Conservation (phyloP, 2,888 invertebrate species). For the Tethea ocularis region DNA sequence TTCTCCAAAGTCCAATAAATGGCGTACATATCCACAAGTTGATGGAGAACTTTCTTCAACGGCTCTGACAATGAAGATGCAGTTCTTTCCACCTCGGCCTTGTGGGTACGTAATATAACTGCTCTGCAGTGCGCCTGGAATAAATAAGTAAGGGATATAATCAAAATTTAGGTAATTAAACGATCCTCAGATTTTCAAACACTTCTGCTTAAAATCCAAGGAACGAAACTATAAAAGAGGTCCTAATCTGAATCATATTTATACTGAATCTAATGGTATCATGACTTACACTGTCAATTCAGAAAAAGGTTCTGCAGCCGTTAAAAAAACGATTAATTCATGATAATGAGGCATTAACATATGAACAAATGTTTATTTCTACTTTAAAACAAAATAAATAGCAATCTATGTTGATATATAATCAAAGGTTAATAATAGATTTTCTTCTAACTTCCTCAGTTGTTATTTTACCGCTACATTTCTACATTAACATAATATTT, state of each 20-base stretch:
- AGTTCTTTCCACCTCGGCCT: slow-evolving; percentile 78
- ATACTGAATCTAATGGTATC: too few relatives aligned
- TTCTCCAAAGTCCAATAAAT: slow-evolving; percentile 89
- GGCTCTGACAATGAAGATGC: slow-evolving; percentile 81
- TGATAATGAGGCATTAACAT: background rate
- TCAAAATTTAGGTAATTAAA: too few relatives aligned
- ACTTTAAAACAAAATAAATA: background rate
- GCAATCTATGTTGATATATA: background rate
- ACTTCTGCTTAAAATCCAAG: too few relatives aligned
- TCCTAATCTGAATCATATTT: too few relatives aligned
- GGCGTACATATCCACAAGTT: slow-evolving; percentile 90
- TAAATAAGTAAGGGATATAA: too few relatives aligned
- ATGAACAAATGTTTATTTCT: background rate
- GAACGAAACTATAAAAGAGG: too few relatives aligned
- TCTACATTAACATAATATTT: background rate
- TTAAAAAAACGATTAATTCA: too few relatives aligned
- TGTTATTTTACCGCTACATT: background rate
- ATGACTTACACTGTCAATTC: too few relatives aligned
- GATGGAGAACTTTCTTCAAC: slow-evolving; percentile 85
- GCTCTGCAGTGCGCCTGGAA: slow-evolving; percentile 88
- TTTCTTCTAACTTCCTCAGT: background rate
- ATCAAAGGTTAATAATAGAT: background rate
- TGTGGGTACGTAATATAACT: slow-evolving; percentile 89
- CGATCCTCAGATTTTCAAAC: too few relatives aligned
- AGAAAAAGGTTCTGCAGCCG: too few relatives aligned